Base-by-base conservation (phyloP, 2,113 vertebrate species). In the Dasypus novemcinctus region DNA sequence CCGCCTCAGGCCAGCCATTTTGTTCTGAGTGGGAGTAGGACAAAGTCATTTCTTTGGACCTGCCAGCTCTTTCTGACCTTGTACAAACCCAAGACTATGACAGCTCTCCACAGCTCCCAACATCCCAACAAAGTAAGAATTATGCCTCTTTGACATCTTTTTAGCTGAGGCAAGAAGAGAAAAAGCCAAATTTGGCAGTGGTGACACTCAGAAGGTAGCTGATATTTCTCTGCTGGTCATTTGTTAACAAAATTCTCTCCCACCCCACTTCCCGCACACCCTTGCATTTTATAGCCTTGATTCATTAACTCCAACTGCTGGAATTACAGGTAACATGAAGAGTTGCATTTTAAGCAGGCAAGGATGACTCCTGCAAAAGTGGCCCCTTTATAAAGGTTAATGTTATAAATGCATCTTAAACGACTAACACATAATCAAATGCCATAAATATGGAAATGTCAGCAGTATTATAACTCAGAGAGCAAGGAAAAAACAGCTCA, bases 401-500 rank as follows among this genome's bases (percentile, higher is more conserved):
- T 98, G 74, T 95, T 97, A 96, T 98, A 98, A 98, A 98, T 98
- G 95, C 96, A 96, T 97, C 96, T 97, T 97, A 97, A 98, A 98
- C 97, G 95, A 83, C 97, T 98, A 97, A 97, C 95, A 87, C 95
- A 90, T 97, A 98, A 97, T 91, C 97, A 98, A 95, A 97, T 80
- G 86, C 90, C 94, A 96, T 96, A 96, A 97, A 98, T 97, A 97
- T 95, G 93, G 94, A 98, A 98, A 98, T 98, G 97, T 90, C 96
- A 97, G 92, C 94, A 95, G 92, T 21, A 5, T 25, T 85, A 92
- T 98, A 98, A 94, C 86, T 90, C 95, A 93, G 90, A 96, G 95
- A 96, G 93, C 90, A 95, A 94, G 97, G 96, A 75, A 85, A 90
- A 89, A 88, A 80, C 66, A 76, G 91, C 64, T 97, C 96, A 89